Base-by-base conservation (phyloP, 1,140 invertebrate genomes). In the Panonychus citri region DNA sequence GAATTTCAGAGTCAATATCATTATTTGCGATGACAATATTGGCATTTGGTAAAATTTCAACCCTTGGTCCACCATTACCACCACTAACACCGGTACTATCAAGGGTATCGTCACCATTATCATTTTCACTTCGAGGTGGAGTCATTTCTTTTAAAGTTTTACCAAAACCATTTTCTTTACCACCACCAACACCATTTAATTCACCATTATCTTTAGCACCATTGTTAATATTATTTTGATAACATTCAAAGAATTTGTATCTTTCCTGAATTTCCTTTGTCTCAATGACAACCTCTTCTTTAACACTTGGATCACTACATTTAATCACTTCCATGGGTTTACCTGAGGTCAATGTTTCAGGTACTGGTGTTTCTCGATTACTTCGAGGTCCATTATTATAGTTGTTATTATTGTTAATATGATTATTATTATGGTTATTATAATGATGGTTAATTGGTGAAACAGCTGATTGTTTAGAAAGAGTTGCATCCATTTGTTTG, bases 181-280 rank as follows among this genome's bases (percentile, higher is more conserved):
- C 39, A n/a, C n/a, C n/a, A n/a, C 19, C 19, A 2, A 34, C 30
- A 34, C 30, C 30, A 51, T 57, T 54, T 53, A 59, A 55, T 50
- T 62, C 58, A 59, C 52, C 57, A 57, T 62, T 55, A 27, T 60
- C 59, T n/a, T 53, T 57, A 34, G 51, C 56, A 42, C 87, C 83
- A 57, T 12, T 34, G 30, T 34, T 34, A 34, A 34, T 34, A 34
- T 21, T 55, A 39, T 63, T 68, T 67, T 77, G 77, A 71, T 85
- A 88, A 1, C 78, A 81, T 74, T 89, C 85, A 72, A 90, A 90
- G 72, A 89, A 89, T 69, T 84, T 83, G 72, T 88, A 89, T 63
- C 82, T 78, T 65, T 82, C 77, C 34, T 80, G 77, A 59, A 90
- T 79, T 67, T 86, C 82, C 21, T 79, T 78, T 2, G 82, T 85